Conservation (phyloP, 2,888 invertebrate genomes). For the Thumatha senex region DNA sequence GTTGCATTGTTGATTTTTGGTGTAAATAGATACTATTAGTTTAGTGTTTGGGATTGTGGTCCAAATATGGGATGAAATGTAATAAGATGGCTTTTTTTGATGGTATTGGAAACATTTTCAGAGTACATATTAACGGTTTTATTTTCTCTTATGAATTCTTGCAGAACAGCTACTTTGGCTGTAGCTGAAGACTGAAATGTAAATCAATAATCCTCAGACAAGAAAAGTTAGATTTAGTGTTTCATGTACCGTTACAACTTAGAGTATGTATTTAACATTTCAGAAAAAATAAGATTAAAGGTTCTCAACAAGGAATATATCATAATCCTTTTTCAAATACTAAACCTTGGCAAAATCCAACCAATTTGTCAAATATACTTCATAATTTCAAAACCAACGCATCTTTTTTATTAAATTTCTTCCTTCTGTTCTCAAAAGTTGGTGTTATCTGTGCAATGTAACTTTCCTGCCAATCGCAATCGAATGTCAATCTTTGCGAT, state of each 20-base stretch:
- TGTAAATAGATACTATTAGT: conserved; percentile 8
- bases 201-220: no score
- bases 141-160: background rate
- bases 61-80: background rate
- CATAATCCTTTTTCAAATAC: background rate
- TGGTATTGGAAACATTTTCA: background rate
- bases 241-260: no score
- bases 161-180: no score
- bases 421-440: conserved; percentile 57
- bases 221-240: no score
- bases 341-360: conserved; percentile 2
- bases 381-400: conserved; percentile 46
- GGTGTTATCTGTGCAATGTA: conserved; percentile 73
- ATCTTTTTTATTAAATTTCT: conserved; percentile 49
- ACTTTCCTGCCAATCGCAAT: conserved; percentile 77
- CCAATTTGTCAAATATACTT: conserved; percentile 37
- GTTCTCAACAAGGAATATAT: no score
- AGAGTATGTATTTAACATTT: no score
- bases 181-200: no score
- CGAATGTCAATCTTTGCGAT: conserved; percentile 73
- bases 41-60: background rate
- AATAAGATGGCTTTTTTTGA: background rate
- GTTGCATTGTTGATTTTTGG: conserved; percentile 11
- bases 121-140: background rate
- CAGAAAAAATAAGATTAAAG: no score